Base-by-base conservation (phyloP, 2,113 vertebrate genomes). In the Mus spicilegus region DNA sequence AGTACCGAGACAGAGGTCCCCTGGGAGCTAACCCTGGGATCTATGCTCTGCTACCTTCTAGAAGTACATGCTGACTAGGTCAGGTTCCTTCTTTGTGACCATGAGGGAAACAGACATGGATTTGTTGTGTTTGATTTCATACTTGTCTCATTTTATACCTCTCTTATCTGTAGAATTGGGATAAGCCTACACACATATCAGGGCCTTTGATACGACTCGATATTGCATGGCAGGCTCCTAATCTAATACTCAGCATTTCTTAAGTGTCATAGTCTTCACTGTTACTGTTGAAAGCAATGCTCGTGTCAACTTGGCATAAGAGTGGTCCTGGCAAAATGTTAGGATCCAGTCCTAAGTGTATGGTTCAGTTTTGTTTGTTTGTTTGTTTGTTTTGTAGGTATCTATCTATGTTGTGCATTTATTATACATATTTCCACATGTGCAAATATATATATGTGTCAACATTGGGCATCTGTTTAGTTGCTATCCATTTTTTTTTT, bases 101-200 rank as follows among this genome's bases (percentile, higher is more conserved):
- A 6, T 8, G 51, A 28, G n/a, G 17, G 49, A 14, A 22, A 22
- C 3, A 80, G 7, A 78, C 7, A 1, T 12, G 16, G 46, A 49
- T 61, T 58, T 17, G 11, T 81, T 81, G 24, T 90, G 39, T 75
- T 73, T 69, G 54, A 26, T 61, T 7, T 82, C n/a, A 26, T 13
- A 16, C 28, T 81, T 89, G 49, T 13, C 65, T 63, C 51, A 46
- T n/a, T 49, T 56, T 81, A 84, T 94, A 39, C 2, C 49, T 84
- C 84, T 63, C 39, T 61, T 65, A 33, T 75, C 80, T 70, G 0
- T 89, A 49, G 86, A 65, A 82, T 58, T 22, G 17, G 24, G 2
- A n/a, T 9, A 22, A 3, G 0, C 30, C 58, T 90, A 3, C 39
- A 11, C 26, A 51, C 4, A n/a, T 22, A 11, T 3, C 6, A 30